These are phyloP conservation scores for Neodiprion lecontei DNA, from an alignment of 1,140 invertebrate species.

Conservation along the genomic window DNA sequence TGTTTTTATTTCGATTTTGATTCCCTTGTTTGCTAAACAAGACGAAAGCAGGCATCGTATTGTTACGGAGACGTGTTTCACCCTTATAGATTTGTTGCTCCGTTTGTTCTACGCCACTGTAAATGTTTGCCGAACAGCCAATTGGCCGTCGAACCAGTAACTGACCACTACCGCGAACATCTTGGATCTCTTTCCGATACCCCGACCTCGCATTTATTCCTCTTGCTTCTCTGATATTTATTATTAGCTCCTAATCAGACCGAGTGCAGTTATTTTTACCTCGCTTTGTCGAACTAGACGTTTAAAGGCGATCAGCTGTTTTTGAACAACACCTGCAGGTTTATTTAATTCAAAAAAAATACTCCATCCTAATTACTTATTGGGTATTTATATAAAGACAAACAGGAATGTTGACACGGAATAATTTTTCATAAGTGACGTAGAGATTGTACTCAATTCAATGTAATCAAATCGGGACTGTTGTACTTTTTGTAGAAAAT, in stretches of 20 bases:
- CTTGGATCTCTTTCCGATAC: constrained; percentile 20
- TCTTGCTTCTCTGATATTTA: constrained; percentile 31
- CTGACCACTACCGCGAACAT: constrained; percentile 22
- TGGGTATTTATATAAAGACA: too few species aligned
- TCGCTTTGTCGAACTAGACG: constrained; percentile 28
- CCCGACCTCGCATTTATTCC: background rate
- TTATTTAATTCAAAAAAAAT: too few species aligned
- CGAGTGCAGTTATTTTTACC: constrained; percentile 35
- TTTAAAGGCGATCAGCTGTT: constrained; percentile 33
- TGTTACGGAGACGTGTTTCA: background rate
- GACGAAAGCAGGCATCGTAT: background rate
- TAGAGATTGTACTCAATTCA: too few species aligned
- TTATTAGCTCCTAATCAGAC: constrained; percentile 49
- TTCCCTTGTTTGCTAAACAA: background rate
- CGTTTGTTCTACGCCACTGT: constrained; percentile 10
- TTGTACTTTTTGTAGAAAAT: too few species aligned
- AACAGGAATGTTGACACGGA: too few species aligned
- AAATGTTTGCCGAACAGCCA: constrained; percentile 22
- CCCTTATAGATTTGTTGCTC: background rate
- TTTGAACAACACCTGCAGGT: constrained; percentile 15
- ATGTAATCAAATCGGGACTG: too few species aligned
- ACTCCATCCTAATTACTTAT: too few species aligned
- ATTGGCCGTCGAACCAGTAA: constrained; percentile 29
- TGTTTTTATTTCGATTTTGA: too few species aligned
- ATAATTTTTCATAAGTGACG: too few species aligned